Base-by-base conservation (phyloP, 2,113 vertebrate species). In the Myanophis thanlyinensis region DNA sequence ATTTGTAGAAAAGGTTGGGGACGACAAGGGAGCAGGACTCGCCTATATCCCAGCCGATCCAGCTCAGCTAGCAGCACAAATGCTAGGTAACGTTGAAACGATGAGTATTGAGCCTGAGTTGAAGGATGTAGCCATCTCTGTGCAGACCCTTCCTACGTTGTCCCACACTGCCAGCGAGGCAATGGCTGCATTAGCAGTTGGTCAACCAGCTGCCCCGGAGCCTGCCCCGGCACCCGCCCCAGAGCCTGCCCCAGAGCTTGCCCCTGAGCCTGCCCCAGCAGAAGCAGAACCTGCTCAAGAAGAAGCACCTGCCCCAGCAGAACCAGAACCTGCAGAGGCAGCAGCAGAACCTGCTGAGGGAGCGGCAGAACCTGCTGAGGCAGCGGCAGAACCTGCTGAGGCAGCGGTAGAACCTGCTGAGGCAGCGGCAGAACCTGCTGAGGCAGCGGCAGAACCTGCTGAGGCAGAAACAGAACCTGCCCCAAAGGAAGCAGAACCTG, bases 101-200 rank as follows among this genome's bases (percentile, higher is more conserved):
- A 8, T 90, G 93, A 90, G n/a, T 92, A 94, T 95, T 85, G 95
- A 97, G 3, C 56, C 97, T 89, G 96, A 96, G 96, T 90, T 97
- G 96, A 97, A 96, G 96, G 96, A 97, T 49, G 96, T 95, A 93
- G 97, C 97, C 73, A 97, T 96, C 86, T 97, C 95, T 8, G 92
- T 95, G 92, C 95, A 97, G 88, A n/a, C 56, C 48, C 13, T 96
- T 49, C 5, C 30, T 0, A 18, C 94, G 49, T 67, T 92, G 88
- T 93, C 67, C 46, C 88, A 91, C 88, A 86, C 73, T 87, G 6
- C 47, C 89, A 88, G 95, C 94, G 94, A 35, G 35, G 87, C 5
- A 30, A 87, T 46, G 27, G 47, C 88, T 91, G 73, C 85, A 7
- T 9, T 44, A 22, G 73, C 35, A 80, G 15, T 40, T 80, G 35